Base-by-base conservation (phyloP, 2,113 vertebrate species). In the Hippocampus abdominalis region DNA sequence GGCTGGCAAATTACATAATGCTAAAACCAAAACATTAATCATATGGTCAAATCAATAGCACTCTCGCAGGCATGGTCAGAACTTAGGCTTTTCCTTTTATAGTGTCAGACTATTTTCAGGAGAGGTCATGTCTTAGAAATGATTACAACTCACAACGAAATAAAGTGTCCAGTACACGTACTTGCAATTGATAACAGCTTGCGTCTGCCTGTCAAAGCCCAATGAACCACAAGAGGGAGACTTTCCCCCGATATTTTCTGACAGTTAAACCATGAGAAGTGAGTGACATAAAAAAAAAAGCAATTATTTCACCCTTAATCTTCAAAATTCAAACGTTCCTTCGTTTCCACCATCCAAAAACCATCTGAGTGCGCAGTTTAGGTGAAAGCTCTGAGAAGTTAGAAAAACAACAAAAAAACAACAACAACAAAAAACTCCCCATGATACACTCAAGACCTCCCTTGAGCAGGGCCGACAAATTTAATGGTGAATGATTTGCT, bases 161-260 rank as follows among this genome's bases (percentile, higher is more conserved):
- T n/a, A 12, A 62, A 21, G 29, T 62, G 60, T 8, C 8, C 32
- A 12, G 32, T 36, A 27, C 27, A 27, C 1, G 6, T 36, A 11
- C 54, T 23, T 23, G 11, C n/a, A 12, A 27, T 29, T 6, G 56
- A 16, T 15, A 42, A 13, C 11, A 25, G 32, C 69, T 15, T 16
- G 29, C 49, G 29, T 29, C 32, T 40, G 48, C 8, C 10, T 25
- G 46, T 27, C 49, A 32, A 66, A 25, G 51, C 48, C 29, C 1
- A 8, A 67, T 32, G 49, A 25, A 74, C 87, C 87, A 88, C 85
- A 83, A 88, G 89, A 88, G 87, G 89, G 89, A 79, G 83, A 53
- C 83, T 79, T 87, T 87, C 84, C 75, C 73, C 72, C 82, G 57
- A 66, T 66, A 53, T 73, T 70, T 71, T 39, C 68, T 18, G 13